phyloP scores from a whole-genome alignment of 1,140 invertebrate species.

The Drosophila oshimai region DNA sequence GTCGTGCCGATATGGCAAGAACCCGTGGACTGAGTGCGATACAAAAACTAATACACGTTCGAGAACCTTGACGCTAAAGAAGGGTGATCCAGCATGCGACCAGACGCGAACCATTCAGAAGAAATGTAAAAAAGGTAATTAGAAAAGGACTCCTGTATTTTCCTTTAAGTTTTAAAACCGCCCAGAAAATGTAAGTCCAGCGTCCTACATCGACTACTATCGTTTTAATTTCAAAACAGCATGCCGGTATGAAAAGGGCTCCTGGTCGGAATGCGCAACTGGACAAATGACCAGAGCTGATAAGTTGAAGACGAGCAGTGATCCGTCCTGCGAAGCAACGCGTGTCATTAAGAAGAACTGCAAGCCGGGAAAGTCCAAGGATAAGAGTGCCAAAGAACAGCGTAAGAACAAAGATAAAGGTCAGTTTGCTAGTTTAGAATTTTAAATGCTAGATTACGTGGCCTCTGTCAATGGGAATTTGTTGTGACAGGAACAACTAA shows the following conservation, averaged over 20 bases:
- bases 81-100: slow-evolving; percentile 91
- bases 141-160: not conserved
- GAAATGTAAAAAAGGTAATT: slow-evolving; percentile 94
- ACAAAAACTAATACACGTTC: slow-evolving; percentile 90
- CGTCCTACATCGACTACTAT: not conserved
- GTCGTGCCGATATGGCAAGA: slow-evolving; percentile 91
- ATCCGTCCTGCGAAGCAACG: slow-evolving; percentile 88
- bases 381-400: slow-evolving; percentile 81
- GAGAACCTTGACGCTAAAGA: slow-evolving; percentile 91
- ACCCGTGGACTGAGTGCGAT: slow-evolving; percentile 93
- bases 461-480: not conserved
- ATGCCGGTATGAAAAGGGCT: slow-evolving; percentile 91
- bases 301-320: slow-evolving; percentile 88
- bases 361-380: slow-evolving; percentile 84
- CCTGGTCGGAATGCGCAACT: slow-evolving; percentile 91
- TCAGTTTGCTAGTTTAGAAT: slow-evolving; percentile 19
- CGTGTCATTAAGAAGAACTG: slow-evolving; percentile 89
- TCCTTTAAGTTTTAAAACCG: not conserved
- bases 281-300: slow-evolving; percentile 88
- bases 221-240: slow-evolving; percentile 60
- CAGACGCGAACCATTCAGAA: slow-evolving; percentile 93
- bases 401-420: slow-evolving; percentile 82
- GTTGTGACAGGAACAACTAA: no score
- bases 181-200: no score
- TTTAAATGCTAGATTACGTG: not conserved